Base-by-base conservation (phyloP, 2,113 vertebrate genomes). In the Octodon degus region DNA sequence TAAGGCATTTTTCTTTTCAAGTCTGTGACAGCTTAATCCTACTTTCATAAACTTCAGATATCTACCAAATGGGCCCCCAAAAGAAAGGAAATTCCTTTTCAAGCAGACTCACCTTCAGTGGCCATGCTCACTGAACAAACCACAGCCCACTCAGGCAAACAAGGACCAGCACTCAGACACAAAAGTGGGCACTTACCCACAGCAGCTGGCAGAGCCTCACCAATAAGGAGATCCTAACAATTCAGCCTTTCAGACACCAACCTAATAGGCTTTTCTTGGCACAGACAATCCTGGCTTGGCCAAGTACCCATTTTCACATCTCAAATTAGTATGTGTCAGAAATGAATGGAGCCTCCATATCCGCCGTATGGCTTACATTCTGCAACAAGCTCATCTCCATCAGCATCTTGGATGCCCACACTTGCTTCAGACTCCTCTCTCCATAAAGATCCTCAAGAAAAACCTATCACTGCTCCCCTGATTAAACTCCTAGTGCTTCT, bases 191-290 rank as follows among this genome's bases (percentile, higher is more conserved):
- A 94, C 77, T 85, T 72, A 70, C 89, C 74, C 89, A 8, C 83
- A 67, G 93, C 91, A 93, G 87, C 95, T 96, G 97, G 86, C 95
- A 90, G 19, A 37, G 77, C 72, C 91, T 63, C 1, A 10, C 72
- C 93, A 86, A n/a, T 93, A 90, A 96, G 92, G 86, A 91, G 47
- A 83, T 65, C 68, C 93, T 89, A 94, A 96, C 96, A 97, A 96
- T 96, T 84, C 92, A 86, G 87, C 67, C 97, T 97, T 97, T 97
- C 94, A 97, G 81, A 60, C 68, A 96, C 96, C 89, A 96, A 81
- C 62, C 94, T 94, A 96, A 98, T 94, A 88, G 94, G 94, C 93
- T 96, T 96, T 91, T 96, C 97, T 96, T 97, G 97, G 95, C 97
- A 97, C 27, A 2, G 92, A 50, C 67, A 17, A 47, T 50, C 32